Evolutionary conservation across 2,113 vertebrate genomes (phyloP), one percentile per base, ranked within the genome.

Genomic region (Phocoena sinus): DNA sequence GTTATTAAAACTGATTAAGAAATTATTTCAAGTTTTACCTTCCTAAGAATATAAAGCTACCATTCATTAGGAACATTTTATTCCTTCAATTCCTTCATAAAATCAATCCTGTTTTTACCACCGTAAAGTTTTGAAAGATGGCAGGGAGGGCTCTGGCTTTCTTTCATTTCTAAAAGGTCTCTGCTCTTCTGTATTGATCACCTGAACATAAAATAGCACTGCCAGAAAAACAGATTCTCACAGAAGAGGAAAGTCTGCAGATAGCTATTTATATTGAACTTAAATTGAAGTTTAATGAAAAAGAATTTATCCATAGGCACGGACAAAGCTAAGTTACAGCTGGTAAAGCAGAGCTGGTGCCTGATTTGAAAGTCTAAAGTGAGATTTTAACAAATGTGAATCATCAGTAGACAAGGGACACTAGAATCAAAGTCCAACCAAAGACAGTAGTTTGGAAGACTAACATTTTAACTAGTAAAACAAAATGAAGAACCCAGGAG

Each of bases 1-100:
- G 41, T 21, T 76, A 90, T 62, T 80, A 87, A 94, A 71, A 89
- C 14, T 70, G 88, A 95, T 67, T 36, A 53, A 65, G 44, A 88
- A 87, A 93, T 94, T 88, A 86, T 90, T 95, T 95, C 25, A 60
- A 87, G 56, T 87, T 85, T 92, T 97, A 83, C 50, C 18, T 96
- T 77, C 91, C 67, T 79, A 67, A 80, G 50, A 83, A 67, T 71
- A 82, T 60, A 92, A 76, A 96, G 79, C 31, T 82, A 74, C 12
- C 28, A 68, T 89, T 96, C 80, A n/a, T 74, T 63, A 83, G 28
- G 20, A 31, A 84, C 20, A 92, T 71, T 94, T 94, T 71, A 89
- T 81, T 89, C 14, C 26, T 85, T 88, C 31, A 65, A 7, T 36
- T 81, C 6, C 58, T 82, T 93, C 62, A 80, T 47, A 53, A 93